Evolutionary conservation across 2,888 invertebrate genomes (phyloP), one percentile per base, ranked within the genome.

Genomic region (Penaeus monodon): DNA sequence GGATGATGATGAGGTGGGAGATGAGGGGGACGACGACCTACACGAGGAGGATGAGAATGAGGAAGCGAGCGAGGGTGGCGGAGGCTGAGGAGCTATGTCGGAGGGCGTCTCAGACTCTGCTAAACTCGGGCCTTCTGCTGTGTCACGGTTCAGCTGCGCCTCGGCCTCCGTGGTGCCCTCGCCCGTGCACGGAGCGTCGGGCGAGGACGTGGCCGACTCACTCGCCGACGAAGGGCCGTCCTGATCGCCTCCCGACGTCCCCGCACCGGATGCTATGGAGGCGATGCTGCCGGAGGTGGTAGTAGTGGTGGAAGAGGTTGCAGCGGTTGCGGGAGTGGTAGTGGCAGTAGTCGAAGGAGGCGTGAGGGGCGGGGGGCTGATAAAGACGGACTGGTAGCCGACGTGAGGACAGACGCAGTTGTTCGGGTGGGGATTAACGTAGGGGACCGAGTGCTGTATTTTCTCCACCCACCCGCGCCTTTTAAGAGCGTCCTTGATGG

Each of bases 381-480:
- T n/a, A 49, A 64, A 65, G 57, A 77, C n/a, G 70, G 82, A 74
- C 83, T 88, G 86, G 79, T 86, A 88, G 17, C 84, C 78, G 17
- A 84, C 86, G 44, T 89, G 89, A 57, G 88, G 85, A 82, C 89
- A 89, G 49, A 89, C 88, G 77, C 89, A 89, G 81, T 88, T 86
- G 29, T 84, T 86, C 33, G 89, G 89, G 65, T 89, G 89, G 29
- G 89, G 89, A 65, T 89, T 89, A 74, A 89, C 79, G 70, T 89
- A 89, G 0, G 89, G 89, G 29, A 83, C 78, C 20, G 78, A 74
- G 63, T 86, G 86, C 29, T 88, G 84, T 38, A 88, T 70, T 77
- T 96, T 96, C 92, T 96, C 96, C 3, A 96, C 92, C 96, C 96
- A 96, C 0, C 96, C 96, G 76, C 96, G 93, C 74, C 94, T 93